Conservation (phyloP, 2,888 invertebrate genomes). For the Acanthosepion lycidas region DNA sequence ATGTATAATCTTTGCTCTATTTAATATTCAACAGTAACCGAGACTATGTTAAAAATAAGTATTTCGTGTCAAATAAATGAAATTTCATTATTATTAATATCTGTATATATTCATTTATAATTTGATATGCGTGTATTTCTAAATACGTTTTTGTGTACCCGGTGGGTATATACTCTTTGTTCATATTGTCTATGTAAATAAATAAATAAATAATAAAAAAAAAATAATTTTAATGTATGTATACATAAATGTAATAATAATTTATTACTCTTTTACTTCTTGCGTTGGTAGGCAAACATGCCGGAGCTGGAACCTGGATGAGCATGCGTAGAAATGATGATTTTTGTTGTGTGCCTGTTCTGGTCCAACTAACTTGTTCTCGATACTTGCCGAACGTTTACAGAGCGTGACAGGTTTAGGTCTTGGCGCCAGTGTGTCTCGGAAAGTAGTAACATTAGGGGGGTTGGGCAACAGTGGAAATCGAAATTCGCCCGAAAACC, state of each 20-base stretch:
- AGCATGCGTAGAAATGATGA: background rate
- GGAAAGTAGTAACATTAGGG: background rate
- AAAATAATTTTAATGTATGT: background rate
- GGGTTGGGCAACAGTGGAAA: background rate
- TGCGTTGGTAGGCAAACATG: background rate
- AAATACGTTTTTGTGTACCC: too few relatives aligned
- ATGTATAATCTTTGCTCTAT: too few relatives aligned
- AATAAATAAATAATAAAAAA: background rate
- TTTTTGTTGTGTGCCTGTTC: background rate
- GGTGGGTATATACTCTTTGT: background rate
- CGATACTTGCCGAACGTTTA: background rate
- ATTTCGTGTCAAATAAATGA: too few relatives aligned
- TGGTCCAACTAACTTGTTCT: constrained; percentile 8
- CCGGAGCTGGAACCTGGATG: background rate
- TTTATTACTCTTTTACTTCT: background rate
- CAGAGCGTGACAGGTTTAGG: background rate
- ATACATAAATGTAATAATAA: background rate
- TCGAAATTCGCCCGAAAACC: background rate
- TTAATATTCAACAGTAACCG: too few relatives aligned
- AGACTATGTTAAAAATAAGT: too few relatives aligned
- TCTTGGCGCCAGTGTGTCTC: background rate
- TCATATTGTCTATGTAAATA: background rate
- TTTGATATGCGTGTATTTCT: too few relatives aligned
- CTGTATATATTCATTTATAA: too few relatives aligned
- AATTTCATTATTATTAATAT: too few relatives aligned